Conservation (phyloP, 2,797 vertebrate genomes). For the Chelidonichthys spinosus region DNA sequence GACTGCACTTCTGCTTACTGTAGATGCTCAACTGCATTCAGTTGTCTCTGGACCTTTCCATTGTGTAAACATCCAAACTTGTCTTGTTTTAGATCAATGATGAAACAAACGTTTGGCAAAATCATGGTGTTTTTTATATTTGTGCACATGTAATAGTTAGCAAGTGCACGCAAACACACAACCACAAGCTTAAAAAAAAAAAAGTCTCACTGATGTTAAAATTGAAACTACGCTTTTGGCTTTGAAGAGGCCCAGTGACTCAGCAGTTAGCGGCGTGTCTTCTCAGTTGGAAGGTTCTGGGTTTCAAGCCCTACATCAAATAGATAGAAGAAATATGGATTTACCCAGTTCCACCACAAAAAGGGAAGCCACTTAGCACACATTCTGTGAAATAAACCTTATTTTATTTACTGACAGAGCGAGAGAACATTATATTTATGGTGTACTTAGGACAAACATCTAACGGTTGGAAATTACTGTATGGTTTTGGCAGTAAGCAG, state of each 20-base stretch:
- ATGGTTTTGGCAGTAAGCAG: conserved; percentile 67
- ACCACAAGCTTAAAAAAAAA: neutral
- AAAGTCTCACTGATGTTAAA: neutral
- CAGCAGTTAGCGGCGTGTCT: conserved; percentile 6
- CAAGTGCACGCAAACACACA: neutral
- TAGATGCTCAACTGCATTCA: neutral
- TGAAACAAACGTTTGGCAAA: neutral
- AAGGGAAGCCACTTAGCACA: conserved; percentile 53
- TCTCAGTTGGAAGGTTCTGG: conserved; percentile 7
- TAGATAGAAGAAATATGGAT: conserved; percentile 31
- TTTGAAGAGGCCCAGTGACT: conserved; percentile 14
- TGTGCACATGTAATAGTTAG: neutral
- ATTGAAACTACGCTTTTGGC: neutral
- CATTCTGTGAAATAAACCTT: conserved; percentile 51
- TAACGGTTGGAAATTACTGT: conserved; percentile 62
- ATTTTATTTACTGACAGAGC: conserved; percentile 52
- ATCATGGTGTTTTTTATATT: neutral
- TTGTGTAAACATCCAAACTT: neutral
- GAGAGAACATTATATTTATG: conserved; percentile 53
- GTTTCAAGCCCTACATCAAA: conserved; percentile 2
- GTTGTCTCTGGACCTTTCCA: neutral
- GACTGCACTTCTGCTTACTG: neutral
- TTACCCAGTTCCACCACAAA: conserved; percentile 20
- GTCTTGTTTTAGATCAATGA: neutral
- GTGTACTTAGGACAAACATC: conserved; percentile 53